Evolutionary conservation across 2,888 invertebrate genomes (phyloP).

Genomic region (Julus scanicus): DNA sequence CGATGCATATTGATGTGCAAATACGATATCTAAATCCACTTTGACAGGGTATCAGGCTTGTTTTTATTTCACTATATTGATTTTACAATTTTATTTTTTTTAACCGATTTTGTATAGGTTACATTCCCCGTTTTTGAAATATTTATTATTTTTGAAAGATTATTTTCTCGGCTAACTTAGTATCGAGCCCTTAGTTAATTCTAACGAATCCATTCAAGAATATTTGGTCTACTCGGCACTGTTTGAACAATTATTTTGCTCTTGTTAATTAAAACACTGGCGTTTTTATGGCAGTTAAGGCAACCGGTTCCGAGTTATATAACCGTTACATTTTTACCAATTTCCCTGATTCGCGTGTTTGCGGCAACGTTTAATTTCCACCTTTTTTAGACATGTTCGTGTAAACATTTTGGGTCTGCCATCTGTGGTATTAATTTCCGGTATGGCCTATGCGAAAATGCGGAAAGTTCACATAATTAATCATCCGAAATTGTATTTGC

Average conservation of each 20-base stretch:
- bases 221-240: background rate
- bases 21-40: no score
- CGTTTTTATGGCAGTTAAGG: background rate
- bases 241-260: background rate
- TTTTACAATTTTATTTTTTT: background rate
- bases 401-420: conserved; percentile 4
- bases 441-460: background rate
- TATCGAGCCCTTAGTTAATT: no score
- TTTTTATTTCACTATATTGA: background rate
- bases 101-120: background rate
- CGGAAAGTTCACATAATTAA: conserved; percentile 23
- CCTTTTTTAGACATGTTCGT: background rate
- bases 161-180: no score
- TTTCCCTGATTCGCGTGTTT: conserved; percentile 5
- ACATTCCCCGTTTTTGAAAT: background rate
- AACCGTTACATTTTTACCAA: background rate
- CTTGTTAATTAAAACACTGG: background rate
- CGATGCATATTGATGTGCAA: no score
- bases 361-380: background rate
- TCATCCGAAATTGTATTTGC: conserved; percentile 8
- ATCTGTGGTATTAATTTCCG: conserved; percentile 43
- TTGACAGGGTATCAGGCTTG: background rate
- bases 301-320: no score
- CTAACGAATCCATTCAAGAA: background rate
- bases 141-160: no score